These are phyloP conservation scores for Fistularia tabacaria DNA, from an alignment of 2,797 vertebrate species.

Conservation along the genomic window DNA sequence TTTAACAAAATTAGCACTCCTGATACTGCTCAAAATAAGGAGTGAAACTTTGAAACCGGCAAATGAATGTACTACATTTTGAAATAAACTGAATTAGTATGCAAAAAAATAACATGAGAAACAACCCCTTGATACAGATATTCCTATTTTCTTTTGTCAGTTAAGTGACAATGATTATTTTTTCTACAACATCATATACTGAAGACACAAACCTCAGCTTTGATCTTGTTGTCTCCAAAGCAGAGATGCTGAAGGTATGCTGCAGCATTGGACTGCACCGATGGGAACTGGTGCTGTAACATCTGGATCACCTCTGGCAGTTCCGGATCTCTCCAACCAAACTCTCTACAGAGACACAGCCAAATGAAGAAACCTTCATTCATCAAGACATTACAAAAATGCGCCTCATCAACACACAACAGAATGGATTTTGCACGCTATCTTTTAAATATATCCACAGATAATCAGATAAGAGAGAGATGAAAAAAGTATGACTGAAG, in stretches of 20 bases:
- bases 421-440: too few relatives aligned
- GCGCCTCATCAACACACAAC: constrained; percentile 15
- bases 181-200: neutral
- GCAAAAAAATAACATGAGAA: neutral
- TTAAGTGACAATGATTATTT: too few relatives aligned
- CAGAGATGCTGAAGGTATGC: constrained; percentile 96
- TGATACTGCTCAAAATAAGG: constrained; percentile 26
- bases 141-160: too few relatives aligned
- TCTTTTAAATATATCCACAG: constrained; percentile 3
- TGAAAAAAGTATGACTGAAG: constrained; percentile 8
- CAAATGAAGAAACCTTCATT: constrained; percentile 41
- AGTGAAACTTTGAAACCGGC: constrained; percentile 9
- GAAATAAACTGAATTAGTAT: neutral
- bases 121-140: neutral
- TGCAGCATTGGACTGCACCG: constrained; percentile 94
- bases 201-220: constrained; percentile 81
- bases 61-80: constrained; percentile 16
- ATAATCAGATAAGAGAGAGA: neutral
- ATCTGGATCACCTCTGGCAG: constrained; percentile 98
- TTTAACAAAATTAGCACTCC: constrained; percentile 37
- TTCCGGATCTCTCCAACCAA: constrained; percentile 97
- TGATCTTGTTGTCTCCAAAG: constrained; percentile 98
- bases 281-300: constrained; percentile 96
- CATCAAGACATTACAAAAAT: constrained; percentile 20
- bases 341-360: constrained; percentile 80